Evolutionary conservation across 1,140 invertebrate genomes (phyloP).

Genomic region (Leptinotarsa defecta): DNA sequence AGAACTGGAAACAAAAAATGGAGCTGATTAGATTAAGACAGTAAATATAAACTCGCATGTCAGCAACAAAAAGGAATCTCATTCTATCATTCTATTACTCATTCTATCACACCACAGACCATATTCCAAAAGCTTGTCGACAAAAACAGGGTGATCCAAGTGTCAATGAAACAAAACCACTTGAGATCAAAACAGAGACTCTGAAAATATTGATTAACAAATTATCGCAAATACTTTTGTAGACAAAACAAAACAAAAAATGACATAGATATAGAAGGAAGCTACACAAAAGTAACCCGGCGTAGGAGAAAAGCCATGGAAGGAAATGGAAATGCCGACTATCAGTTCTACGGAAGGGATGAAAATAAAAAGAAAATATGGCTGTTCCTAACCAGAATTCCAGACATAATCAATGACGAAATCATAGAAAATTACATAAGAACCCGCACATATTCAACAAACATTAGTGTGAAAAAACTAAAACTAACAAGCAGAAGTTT

Average conservation of each 20-base stretch:
- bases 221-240: background rate
- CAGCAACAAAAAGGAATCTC: background rate
- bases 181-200: background rate
- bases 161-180: slow-evolving; percentile 10
- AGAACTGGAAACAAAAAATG: background rate
- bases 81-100: too few relatives aligned
- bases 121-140: background rate
- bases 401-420: too few relatives aligned
- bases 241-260: slow-evolving; percentile 9
- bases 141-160: slow-evolving; percentile 11
- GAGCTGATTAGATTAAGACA: slow-evolving; percentile 2
- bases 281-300: slow-evolving; percentile 2
- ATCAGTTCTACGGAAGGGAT: too few relatives aligned
- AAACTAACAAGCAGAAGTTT: too few relatives aligned
- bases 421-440: too few relatives aligned
- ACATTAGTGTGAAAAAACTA: too few relatives aligned
- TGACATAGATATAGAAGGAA: background rate
- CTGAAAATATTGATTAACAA: background rate
- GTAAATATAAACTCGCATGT: background rate
- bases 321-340: background rate
- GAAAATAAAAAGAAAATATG: too few relatives aligned
- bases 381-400: too few relatives aligned
- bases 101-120: background rate
- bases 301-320: slow-evolving; percentile 9
- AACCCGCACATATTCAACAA: too few relatives aligned